Conservation (phyloP, 2,113 vertebrate genomes). For the Aptenodytes forsteri region DNA sequence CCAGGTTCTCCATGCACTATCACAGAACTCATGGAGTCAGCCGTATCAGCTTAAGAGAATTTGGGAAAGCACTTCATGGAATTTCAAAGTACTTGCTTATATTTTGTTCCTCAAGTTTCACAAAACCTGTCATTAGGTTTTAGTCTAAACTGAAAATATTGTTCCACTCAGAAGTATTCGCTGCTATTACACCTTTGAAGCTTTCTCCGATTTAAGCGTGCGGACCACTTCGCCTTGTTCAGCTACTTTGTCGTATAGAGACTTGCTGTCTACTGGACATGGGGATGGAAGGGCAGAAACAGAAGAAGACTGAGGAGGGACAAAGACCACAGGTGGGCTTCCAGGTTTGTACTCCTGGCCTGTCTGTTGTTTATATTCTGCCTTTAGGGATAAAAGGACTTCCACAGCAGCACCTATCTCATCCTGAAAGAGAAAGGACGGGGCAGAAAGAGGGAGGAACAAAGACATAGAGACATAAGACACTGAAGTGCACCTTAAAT, state of each 20-base stretch:
- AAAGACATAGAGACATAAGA: not conserved
- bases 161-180: not conserved
- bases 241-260: conserved; percentile 20
- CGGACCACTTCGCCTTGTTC: conserved; percentile 81
- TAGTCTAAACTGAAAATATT: not conserved
- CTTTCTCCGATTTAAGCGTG: conserved; percentile 77
- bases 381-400: conserved; percentile 82
- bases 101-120: not conserved
- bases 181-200: conserved; percentile 75
- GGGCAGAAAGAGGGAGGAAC: not conserved
- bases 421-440: conserved; percentile 66
- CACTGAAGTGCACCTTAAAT: not conserved
- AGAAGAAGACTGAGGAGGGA: conserved; percentile 11
- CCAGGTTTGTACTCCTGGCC: conserved; percentile 86
- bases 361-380: conserved; percentile 82
- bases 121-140: not conserved
- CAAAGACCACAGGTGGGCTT: conserved; percentile 37
- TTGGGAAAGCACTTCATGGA: not conserved
- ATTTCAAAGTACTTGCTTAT: not conserved
- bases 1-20: not conserved
- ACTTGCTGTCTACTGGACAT: conserved; percentile 7
- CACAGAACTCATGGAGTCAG: not conserved
- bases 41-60: not conserved
- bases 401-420: conserved; percentile 82
- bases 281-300: not conserved